Conservation (phyloP, 2,888 invertebrate species). For the Toxonevra muliebris region DNA sequence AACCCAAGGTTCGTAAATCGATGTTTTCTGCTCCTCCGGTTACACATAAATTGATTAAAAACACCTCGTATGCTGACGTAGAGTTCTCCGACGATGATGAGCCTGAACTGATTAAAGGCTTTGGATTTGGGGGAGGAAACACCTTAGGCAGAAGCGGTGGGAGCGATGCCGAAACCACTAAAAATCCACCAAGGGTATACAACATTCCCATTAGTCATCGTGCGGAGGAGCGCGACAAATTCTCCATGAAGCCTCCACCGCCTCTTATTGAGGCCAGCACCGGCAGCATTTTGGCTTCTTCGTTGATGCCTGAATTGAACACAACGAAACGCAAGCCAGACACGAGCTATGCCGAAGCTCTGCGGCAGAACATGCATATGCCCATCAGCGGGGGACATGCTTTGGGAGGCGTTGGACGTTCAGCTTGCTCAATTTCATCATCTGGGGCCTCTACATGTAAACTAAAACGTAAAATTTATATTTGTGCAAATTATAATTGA, state of each 20-base stretch:
- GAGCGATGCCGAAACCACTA: conserved; percentile 25
- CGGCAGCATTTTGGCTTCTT: conserved; percentile 46
- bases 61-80: conserved; percentile 44
- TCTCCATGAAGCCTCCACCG: conserved; percentile 43
- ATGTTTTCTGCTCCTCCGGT: conserved; percentile 51
- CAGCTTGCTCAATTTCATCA: conserved; percentile 36
- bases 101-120: conserved; percentile 36
- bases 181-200: conserved; percentile 33
- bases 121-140: conserved; percentile 24
- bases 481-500: background rate
- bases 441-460: conserved; percentile 37
- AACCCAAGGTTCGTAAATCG: conserved; percentile 47
- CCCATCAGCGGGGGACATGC: conserved; percentile 28
- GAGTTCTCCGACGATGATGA: conserved; percentile 63
- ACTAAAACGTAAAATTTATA: background rate
- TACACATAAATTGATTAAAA: conserved; percentile 45
- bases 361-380: conserved; percentile 32
- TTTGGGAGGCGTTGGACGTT: conserved; percentile 31
- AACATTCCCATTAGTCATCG: conserved; percentile 49
- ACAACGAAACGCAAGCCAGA: conserved; percentile 34
- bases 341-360: conserved; percentile 38
- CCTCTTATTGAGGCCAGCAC: conserved; percentile 48
- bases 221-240: conserved; percentile 12
- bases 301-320: conserved; percentile 42
- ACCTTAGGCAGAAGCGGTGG: conserved; percentile 20